Conservation (phyloP, 1,140 invertebrate species). For the Drosophila oshimai region DNA sequence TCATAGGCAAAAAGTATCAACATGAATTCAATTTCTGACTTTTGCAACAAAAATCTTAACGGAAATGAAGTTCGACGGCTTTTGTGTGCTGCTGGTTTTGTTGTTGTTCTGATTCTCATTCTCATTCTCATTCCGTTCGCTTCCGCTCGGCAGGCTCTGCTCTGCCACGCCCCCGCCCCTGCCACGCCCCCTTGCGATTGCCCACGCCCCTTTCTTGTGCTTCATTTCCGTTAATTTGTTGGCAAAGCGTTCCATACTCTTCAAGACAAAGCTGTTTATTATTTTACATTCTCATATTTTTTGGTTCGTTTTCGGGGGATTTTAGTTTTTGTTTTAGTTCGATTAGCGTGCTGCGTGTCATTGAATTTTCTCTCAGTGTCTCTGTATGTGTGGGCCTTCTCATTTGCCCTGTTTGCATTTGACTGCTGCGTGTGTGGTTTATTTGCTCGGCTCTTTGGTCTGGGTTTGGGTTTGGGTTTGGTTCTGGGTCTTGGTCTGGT, state of each 20-base stretch:
- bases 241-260: slow-evolving; percentile 82
- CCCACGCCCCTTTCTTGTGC: slow-evolving; percentile 48
- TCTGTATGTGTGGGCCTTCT: slow-evolving; percentile 4
- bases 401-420: slow-evolving; percentile 66
- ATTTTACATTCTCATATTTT: slow-evolving; percentile 82
- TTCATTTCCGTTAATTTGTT: slow-evolving; percentile 83
- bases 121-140: slow-evolving; percentile 34
- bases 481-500: slow-evolving; percentile 11
- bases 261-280: slow-evolving; percentile 82
- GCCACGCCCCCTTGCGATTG: slow-evolving; percentile 10
- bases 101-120: slow-evolving; percentile 26
- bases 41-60: slow-evolving; percentile 81
- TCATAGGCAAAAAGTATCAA: slow-evolving; percentile 82
- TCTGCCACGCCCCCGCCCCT: slow-evolving; percentile 23
- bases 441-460: slow-evolving; percentile 56
- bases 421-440: slow-evolving; percentile 62
- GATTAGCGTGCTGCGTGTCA: slow-evolving; percentile 25
- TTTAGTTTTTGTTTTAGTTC: slow-evolving; percentile 16
- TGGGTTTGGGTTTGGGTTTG: slow-evolving; percentile 33
- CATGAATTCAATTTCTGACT: slow-evolving; percentile 80
- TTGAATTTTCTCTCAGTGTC: slow-evolving; percentile 38
- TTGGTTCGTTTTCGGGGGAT: slow-evolving; percentile 38
- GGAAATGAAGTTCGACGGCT: slow-evolving; percentile 79
- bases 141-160: slow-evolving; percentile 40
- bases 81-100: slow-evolving; percentile 45